These are phyloP conservation scores for Meandrusa payeni DNA, from an alignment of 2,888 invertebrate species.

Conservation along the genomic window DNA sequence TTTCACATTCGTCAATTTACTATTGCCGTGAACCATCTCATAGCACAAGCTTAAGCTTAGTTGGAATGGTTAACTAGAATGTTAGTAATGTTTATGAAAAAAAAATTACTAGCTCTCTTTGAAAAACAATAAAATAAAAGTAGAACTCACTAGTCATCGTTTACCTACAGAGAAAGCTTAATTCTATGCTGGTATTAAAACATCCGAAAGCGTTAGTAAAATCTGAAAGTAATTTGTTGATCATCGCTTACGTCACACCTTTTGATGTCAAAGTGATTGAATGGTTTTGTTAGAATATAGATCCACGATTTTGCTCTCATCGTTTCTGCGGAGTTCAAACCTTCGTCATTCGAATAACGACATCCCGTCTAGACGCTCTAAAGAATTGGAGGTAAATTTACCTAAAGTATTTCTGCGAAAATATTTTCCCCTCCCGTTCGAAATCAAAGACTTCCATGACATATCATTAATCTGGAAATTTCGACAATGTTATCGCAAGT, in stretches of 20 bases:
- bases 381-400: constrained; percentile 28
- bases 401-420: constrained; percentile 19
- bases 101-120: no score
- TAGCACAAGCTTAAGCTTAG: no score
- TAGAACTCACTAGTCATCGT: no score
- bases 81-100: no score
- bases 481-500: background rate
- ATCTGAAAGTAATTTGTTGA: constrained; percentile 13
- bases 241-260: constrained; percentile 11
- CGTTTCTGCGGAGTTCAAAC: constrained; percentile 24
- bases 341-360: constrained; percentile 30
- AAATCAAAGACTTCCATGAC: background rate
- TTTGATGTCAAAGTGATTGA: constrained; percentile 28
- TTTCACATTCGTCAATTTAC: no score
- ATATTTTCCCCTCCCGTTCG: background rate
- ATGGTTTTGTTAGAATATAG: constrained; percentile 24
- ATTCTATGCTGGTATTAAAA: no score
- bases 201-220: constrained; percentile 11
- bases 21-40: no score
- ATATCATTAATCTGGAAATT: background rate
- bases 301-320: constrained; percentile 20
- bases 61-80: no score
- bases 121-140: no score
- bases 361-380: constrained; percentile 33
- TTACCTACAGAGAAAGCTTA: no score